phyloP scores from a whole-genome alignment of 1,140 invertebrate species.

The Lethocerus indicus region DNA sequence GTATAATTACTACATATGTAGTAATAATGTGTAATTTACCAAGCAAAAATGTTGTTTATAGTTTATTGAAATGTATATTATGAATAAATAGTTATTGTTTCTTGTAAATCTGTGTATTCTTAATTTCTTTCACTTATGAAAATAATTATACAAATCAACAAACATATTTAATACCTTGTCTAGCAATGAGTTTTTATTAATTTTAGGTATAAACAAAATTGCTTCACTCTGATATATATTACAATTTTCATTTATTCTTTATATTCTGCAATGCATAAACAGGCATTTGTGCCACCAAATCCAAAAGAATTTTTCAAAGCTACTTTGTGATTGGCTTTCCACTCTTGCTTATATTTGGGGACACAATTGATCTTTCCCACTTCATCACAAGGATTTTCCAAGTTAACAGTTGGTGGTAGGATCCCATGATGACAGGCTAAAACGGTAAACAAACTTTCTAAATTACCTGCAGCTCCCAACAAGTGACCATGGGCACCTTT shows the following conservation, averaged over 20 bases:
- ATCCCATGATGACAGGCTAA: conserved; percentile 53
- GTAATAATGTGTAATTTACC: too few species aligned
- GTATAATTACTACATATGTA: too few species aligned
- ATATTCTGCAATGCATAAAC: conserved; percentile 28
- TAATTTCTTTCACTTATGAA: neutral
- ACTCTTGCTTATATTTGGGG: conserved; percentile 35
- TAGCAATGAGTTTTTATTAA: too few species aligned
- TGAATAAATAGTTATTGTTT: too few species aligned
- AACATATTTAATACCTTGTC: too few species aligned
- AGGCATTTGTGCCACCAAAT: conserved; percentile 95
- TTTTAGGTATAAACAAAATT: too few species aligned
- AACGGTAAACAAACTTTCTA: conserved; percentile 77
- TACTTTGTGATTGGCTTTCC: conserved; percentile 42
- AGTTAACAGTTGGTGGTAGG: conserved; percentile 84
- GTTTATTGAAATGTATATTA: too few species aligned
- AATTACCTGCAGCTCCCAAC: conserved; percentile 83
- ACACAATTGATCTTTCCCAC: conserved; percentile 51
- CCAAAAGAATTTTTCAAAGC: conserved; percentile 98
- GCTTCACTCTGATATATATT: neutral
- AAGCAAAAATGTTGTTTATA: too few species aligned
- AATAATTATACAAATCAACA: neutral
- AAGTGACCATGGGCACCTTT: conserved; percentile 94
- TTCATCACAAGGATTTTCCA: conserved; percentile 45
- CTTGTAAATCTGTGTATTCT: neutral
- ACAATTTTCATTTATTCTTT: too few species aligned